A percentile compares a stretch with the other conserved stretches of the same genome.
Evolutionary conservation across 2,113 vertebrate species (phyloP).

Genomic region (Xiphophorus couchianus): DNA sequence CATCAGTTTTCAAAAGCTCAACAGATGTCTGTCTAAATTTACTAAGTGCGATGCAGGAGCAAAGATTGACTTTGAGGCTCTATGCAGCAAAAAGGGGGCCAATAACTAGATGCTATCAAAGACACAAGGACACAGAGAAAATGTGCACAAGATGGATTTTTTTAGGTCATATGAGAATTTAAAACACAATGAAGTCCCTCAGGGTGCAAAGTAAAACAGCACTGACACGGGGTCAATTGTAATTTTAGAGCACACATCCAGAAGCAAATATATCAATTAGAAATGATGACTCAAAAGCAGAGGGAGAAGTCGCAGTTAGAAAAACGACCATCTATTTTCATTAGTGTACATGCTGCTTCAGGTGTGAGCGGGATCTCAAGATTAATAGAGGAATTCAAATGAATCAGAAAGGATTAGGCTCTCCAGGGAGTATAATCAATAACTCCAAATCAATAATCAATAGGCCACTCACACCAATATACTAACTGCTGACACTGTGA

Average conservation of each 20-base stretch:
- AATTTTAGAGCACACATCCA: conserved; percentile 74
- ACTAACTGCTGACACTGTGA: conserved; percentile 86
- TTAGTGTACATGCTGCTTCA: conserved; percentile 74
- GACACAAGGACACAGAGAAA: conserved; percentile 54
- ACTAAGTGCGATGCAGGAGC: conserved; percentile 57
- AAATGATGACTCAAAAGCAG: conserved; percentile 81
- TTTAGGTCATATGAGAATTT: conserved; percentile 71
- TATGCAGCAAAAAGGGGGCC: conserved; percentile 28
- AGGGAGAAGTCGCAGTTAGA: conserved; percentile 56
- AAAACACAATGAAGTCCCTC: conserved; percentile 58
- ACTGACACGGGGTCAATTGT: conserved; percentile 81
- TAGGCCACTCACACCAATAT: conserved; percentile 89
- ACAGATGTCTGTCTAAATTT: conserved; percentile 59
- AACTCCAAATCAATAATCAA: conserved; percentile 86
- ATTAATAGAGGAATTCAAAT: conserved; percentile 87
- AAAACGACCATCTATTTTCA: conserved; percentile 84
- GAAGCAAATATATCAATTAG: conserved; percentile 86
- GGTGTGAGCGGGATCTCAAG: conserved; percentile 81
- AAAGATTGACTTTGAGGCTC: conserved; percentile 51
- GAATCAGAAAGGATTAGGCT: conserved; percentile 86
- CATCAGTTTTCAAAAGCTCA: conserved; percentile 49
- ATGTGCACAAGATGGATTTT: conserved; percentile 56
- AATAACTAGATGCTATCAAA: conserved; percentile 58
- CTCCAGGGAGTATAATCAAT: conserved; percentile 81
- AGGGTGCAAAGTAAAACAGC: conserved; percentile 62